Evolutionary conservation across 92 coral and sea anemone species (phyloP), one percentile per base, ranked within the genome.

Genomic region (Bergia sp.): DNA sequence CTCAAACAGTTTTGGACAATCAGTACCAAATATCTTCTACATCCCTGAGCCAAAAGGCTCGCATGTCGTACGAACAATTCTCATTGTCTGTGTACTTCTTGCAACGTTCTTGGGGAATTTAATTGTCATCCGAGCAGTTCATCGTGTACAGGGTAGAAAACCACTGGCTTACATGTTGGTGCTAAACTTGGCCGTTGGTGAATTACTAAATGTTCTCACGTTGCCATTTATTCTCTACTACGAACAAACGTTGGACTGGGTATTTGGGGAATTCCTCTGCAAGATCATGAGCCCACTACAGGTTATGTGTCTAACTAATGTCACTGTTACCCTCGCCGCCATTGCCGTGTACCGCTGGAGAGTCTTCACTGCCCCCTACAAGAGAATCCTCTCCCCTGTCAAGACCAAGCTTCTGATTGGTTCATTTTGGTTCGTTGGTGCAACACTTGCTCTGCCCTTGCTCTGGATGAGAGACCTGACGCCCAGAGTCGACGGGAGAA

Each of bases 181-280:
- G 40, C 87, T 94, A 0, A 95, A 90, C 79, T 71, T 95, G 92
- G 98, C 98, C 42, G 93, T 93, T 15, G 96, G 93, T 1, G 98
- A 95, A 39, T 72, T 95, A 15, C 69, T 95, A 74, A 93, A 92
- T n/a, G 89, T 95, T 1, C 9, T 95, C 8, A 91, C 92, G 80
- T 83, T 86, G 7, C 94, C 94, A 1, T 95, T 95, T 41, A 10
- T 86, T 50, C 79, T 95, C 5, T 73, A 61, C 58, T 83, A 67
- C 67, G 87, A 84, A 16, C 87, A 84, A 45, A 84, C 87, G 15
- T 0, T 45, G 9, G 87, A 84, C 7, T 95, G 98, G 98, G 65
- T 91, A 21, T 95, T 93, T 72, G 98, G 98, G 9, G 93, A 77
- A 42, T 91, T 93, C 44, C 86, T 90, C 71, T 95, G 98, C 58